Percentiles rank a stretch among this genome's conserved stretches.
Conservation (phyloP, 1,140 invertebrate species). For the Sitophilus oryzae region DNA sequence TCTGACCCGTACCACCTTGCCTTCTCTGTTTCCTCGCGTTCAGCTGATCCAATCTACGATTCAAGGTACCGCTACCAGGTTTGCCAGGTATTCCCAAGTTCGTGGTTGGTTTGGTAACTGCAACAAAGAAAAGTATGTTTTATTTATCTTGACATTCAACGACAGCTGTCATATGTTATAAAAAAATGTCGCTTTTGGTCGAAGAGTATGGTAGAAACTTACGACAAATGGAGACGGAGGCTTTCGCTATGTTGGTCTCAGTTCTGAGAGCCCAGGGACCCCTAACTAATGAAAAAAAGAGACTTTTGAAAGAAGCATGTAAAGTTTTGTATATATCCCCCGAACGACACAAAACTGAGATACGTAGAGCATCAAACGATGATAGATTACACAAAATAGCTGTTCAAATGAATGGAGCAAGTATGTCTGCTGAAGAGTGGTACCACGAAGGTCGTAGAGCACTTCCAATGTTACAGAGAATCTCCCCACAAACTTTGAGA, state of each 20-base stretch:
- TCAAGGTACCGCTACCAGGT: slow-evolving; percentile 50
- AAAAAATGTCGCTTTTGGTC: slow-evolving; percentile 62
- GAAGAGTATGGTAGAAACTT: slow-evolving; percentile 80
- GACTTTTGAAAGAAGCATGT: slow-evolving; percentile 74
- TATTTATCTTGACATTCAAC: too few species aligned
- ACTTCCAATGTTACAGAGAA: slow-evolving; percentile 73
- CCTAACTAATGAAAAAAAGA: slow-evolving; percentile 76
- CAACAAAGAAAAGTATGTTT: slow-evolving; percentile 20
- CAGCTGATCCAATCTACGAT: slow-evolving; percentile 44
- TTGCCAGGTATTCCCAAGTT: slow-evolving; percentile 49
- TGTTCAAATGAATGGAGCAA: slow-evolving; percentile 72
- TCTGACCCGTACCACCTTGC: slow-evolving; percentile 42
- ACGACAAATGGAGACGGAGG: slow-evolving; percentile 78
- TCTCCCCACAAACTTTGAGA: slow-evolving; percentile 78
- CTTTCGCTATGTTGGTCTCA: slow-evolving; percentile 81
- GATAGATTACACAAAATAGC: slow-evolving; percentile 82
- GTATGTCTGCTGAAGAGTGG: slow-evolving; percentile 72
- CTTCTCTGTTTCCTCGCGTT: slow-evolving; percentile 44
- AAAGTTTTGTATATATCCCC: slow-evolving; percentile 76
- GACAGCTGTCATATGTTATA: not conserved
- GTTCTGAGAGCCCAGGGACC: slow-evolving; percentile 86
- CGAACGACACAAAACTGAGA: slow-evolving; percentile 85
- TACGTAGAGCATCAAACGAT: slow-evolving; percentile 83
- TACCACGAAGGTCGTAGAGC: slow-evolving; percentile 74
- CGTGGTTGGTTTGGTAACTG: slow-evolving; percentile 19